Conservation (phyloP, 1,140 invertebrate species). For the Potamilus streckersoni region DNA sequence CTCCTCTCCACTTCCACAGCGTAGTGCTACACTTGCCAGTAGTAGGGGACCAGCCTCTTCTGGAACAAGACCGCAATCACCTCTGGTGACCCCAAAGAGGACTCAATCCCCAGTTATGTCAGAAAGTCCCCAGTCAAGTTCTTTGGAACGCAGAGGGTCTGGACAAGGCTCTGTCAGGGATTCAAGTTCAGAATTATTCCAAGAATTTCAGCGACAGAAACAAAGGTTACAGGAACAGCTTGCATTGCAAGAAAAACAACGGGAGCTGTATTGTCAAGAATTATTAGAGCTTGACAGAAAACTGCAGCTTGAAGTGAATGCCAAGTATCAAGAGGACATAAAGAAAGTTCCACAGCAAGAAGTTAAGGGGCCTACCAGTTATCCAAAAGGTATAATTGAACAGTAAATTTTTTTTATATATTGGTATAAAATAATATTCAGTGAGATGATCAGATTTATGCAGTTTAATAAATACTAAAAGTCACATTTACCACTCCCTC, state of each 20-base stretch:
- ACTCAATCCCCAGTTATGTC: no score
- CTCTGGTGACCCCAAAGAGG: no score
- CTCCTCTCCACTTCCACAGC: not conserved
- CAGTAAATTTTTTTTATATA: no score
- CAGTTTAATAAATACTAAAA: no score
- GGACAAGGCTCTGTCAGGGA: slow-evolving; percentile 27
- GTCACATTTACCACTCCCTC: no score
- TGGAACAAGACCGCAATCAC: no score
- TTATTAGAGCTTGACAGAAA: slow-evolving; percentile 51
- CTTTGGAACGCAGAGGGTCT: not conserved
- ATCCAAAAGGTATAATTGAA: no score
- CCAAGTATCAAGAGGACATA: not conserved
- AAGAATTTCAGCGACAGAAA: slow-evolving; percentile 66
- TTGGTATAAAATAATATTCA: no score
- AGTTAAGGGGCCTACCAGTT: no score
- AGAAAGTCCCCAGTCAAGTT: no score
- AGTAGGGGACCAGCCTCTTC: slow-evolving; percentile 13
- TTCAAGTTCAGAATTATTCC: slow-evolving; percentile 62
- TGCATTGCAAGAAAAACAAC: slow-evolving; percentile 55
- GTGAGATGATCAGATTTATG: no score
- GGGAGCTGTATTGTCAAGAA: slow-evolving; percentile 51
- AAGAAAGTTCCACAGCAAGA: no score
- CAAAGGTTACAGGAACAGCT: slow-evolving; percentile 59
- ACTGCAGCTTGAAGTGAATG: slow-evolving; percentile 13
- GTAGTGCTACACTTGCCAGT: slow-evolving; percentile 30